Conservation (phyloP, 2,113 vertebrate species). For the Ciconia stormi region DNA sequence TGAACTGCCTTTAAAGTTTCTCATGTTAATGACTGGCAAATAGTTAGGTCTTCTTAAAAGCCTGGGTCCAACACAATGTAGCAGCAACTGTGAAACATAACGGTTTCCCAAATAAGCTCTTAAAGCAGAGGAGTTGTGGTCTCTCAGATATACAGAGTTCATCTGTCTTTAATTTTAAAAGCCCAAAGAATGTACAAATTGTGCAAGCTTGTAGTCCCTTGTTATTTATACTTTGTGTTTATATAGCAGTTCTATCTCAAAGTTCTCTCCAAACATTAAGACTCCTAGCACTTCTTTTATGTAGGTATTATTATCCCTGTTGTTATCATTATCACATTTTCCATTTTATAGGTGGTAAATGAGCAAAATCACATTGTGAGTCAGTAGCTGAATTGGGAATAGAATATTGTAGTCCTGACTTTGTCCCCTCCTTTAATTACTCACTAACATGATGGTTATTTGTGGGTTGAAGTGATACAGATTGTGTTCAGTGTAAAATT, state of each 20-base stretch:
- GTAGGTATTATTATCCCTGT: slow-evolving; percentile 51
- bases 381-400: slow-evolving; percentile 35
- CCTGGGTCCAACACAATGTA: neutral
- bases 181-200: neutral
- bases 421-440: slow-evolving; percentile 34
- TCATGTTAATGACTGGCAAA: slow-evolving; percentile 15
- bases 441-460: neutral
- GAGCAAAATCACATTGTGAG: slow-evolving; percentile 46
- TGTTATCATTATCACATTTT: slow-evolving; percentile 47
- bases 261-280: slow-evolving; percentile 38
- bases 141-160: neutral
- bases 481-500: neutral
- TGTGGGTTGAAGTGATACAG: neutral
- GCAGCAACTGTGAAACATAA: neutral
- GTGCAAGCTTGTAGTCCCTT: neutral
- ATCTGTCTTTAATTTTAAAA: neutral
- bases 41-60: slow-evolving; percentile 7
- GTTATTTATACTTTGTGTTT: slow-evolving; percentile 27
- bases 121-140: neutral
- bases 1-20: slow-evolving; percentile 3
- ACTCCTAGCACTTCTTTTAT: slow-evolving; percentile 35
- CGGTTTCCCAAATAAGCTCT: neutral
- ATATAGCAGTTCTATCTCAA: slow-evolving; percentile 8
- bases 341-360: slow-evolving; percentile 54
- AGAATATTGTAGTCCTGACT: slow-evolving; percentile 20